Conservation (phyloP, 2,888 invertebrate genomes). For the Andrena marginata region DNA sequence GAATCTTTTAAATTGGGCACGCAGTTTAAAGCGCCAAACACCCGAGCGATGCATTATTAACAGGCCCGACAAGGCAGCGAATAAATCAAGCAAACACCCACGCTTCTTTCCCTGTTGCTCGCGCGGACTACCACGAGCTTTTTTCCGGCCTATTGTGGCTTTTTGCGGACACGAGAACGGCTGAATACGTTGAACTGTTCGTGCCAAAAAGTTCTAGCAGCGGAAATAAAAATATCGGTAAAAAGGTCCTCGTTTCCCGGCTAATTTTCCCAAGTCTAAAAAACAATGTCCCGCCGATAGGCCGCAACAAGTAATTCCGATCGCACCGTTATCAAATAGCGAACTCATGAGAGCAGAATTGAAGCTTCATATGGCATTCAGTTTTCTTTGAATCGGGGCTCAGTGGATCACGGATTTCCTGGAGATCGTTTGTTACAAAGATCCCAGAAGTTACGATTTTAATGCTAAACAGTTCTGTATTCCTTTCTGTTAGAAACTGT, state of each 20-base stretch:
- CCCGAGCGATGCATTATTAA: conserved; percentile 4
- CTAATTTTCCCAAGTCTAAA: not conserved
- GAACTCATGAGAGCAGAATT: no score
- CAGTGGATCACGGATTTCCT: no score
- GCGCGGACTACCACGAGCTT: conserved; percentile 8
- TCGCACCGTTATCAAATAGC: not conserved
- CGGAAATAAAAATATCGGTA: conserved; percentile 11
- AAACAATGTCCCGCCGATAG: not conserved
- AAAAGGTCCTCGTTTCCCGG: not conserved
- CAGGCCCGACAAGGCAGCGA: not conserved
- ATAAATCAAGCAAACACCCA: conserved; percentile 24
- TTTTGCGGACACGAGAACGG: not conserved
- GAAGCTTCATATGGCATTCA: no score
- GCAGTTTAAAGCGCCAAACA: not conserved
- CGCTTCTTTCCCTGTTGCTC: conserved; percentile 7
- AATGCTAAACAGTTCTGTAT: no score
- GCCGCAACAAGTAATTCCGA: conserved; percentile 11
- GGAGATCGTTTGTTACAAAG: no score
- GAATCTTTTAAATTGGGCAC: not conserved
- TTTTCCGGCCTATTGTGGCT: conserved; percentile 4
- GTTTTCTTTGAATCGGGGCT: no score
- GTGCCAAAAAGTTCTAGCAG: not conserved
- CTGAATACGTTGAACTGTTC: not conserved
- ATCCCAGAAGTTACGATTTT: no score
- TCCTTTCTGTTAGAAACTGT: no score